phyloP scores from a whole-genome alignment of 1,140 invertebrate genomes.

The Rhagoletis pomonella region DNA sequence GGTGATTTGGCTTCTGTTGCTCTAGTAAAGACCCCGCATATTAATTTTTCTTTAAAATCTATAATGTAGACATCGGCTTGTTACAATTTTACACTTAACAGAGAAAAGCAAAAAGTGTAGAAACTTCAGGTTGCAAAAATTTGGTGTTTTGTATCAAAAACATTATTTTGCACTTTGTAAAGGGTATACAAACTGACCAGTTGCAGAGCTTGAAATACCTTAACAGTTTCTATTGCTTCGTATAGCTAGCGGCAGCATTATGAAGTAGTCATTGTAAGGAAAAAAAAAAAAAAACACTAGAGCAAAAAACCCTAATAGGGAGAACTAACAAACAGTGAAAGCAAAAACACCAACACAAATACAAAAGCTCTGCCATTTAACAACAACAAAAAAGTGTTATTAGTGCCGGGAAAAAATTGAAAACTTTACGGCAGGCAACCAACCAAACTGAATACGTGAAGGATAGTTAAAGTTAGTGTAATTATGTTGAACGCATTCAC shows the following conservation, averaged over 20 bases:
- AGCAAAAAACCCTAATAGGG: not conserved
- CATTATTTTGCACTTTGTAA: not conserved
- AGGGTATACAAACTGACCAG: not conserved
- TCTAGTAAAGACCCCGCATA: too few species aligned
- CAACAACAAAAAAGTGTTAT: not conserved
- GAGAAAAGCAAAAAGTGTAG: too few species aligned
- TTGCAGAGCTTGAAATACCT: not conserved
- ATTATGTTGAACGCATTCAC: conserved; percentile 20
- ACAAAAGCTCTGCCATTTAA: not conserved
- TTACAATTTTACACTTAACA: too few species aligned
- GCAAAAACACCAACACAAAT: not conserved
- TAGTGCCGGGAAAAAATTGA: not conserved
- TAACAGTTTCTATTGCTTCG: not conserved
- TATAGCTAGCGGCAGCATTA: not conserved
- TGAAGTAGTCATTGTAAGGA: too few species aligned
- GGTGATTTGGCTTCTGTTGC: too few species aligned
- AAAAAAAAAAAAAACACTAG: not conserved
- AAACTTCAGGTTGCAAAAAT: not conserved
- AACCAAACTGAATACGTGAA: not conserved
- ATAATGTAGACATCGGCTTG: too few species aligned
- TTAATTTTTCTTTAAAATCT: too few species aligned
- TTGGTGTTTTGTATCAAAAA: not conserved
- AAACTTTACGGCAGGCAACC: not conserved
- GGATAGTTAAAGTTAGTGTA: not conserved
- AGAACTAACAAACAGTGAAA: not conserved